A percentile compares a stretch with the other conserved stretches of the same genome.
These are phyloP conservation scores for Chrysolina americana DNA, from an alignment of 2,888 invertebrate species.

Conservation along the genomic window DNA sequence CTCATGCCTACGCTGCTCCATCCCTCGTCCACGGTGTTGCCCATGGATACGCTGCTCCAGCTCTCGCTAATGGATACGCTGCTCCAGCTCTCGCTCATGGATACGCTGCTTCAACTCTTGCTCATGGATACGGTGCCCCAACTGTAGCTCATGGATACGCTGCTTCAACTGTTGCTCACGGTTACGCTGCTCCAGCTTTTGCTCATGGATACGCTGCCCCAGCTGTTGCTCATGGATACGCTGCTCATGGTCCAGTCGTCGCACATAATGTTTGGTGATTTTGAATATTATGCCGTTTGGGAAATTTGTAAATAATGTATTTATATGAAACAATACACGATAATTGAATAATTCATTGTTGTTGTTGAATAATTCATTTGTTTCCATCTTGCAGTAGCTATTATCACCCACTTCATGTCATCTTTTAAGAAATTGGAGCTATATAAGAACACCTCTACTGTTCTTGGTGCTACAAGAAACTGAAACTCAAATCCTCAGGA, in stretches of 20 bases:
- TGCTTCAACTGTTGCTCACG: constrained; percentile 31
- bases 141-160: constrained; percentile 21
- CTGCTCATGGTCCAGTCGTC: constrained; percentile 43
- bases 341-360: too few relatives aligned
- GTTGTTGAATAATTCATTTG: too few relatives aligned
- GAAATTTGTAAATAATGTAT: constrained; percentile 25
- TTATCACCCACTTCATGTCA: too few relatives aligned
- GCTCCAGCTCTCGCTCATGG: constrained; percentile 42
- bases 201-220: constrained; percentile 37
- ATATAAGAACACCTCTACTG: too few relatives aligned
- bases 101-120: constrained; percentile 45
- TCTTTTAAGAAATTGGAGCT: too few relatives aligned
- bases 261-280: constrained; percentile 68
- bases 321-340: too few relatives aligned
- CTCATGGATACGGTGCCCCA: constrained; percentile 41
- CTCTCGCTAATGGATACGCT: constrained; percentile 33
- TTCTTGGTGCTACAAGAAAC: too few relatives aligned
- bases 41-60: constrained; percentile 50
- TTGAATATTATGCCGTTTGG: constrained; percentile 58
- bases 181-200: constrained; percentile 49
- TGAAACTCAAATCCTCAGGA: too few relatives aligned
- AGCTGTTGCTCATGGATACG: constrained; percentile 28
- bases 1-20: constrained; percentile 33
- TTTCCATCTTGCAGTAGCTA: too few relatives aligned
- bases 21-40: constrained; percentile 29